A percentile compares a stretch with the other conserved stretches of the same genome.
Conservation (phyloP, 2,888 invertebrate species). For the Athalia cordata region DNA sequence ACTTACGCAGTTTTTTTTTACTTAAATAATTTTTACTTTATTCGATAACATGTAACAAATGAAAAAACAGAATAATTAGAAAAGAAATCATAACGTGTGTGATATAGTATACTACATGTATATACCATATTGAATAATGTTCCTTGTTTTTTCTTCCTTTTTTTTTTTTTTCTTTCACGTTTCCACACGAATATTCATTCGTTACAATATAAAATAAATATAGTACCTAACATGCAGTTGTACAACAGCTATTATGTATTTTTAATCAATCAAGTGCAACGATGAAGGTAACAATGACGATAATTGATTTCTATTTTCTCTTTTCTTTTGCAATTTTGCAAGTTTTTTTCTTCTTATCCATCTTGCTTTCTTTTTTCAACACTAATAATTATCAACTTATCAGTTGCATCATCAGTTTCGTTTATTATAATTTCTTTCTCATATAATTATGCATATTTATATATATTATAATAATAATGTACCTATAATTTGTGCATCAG, state of each 20-base stretch:
- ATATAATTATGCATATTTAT: constrained; percentile 40
- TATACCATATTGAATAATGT: background rate
- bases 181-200: too few relatives aligned
- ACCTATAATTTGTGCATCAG: constrained; percentile 60
- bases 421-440: too few relatives aligned
- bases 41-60: constrained; percentile 35
- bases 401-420: too few relatives aligned
- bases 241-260: background rate
- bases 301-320: constrained; percentile 35
- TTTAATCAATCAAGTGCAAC: constrained; percentile 6
- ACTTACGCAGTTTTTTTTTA: background rate
- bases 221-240: background rate
- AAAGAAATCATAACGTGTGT: background rate
- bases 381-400: too few relatives aligned
- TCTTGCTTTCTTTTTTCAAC: constrained; percentile 27
- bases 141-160: too few relatives aligned
- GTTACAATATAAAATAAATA: constrained; percentile 2
- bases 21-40: constrained; percentile 41
- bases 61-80: constrained; percentile 31
- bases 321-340: constrained; percentile 35
- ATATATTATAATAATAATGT: constrained; percentile 47
- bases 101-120: background rate
- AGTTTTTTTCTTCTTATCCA: too few relatives aligned
- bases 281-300: constrained; percentile 32
- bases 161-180: too few relatives aligned